Base-by-base conservation (phyloP, 2,797 vertebrate species). In the Crenuchus spilurus region DNA sequence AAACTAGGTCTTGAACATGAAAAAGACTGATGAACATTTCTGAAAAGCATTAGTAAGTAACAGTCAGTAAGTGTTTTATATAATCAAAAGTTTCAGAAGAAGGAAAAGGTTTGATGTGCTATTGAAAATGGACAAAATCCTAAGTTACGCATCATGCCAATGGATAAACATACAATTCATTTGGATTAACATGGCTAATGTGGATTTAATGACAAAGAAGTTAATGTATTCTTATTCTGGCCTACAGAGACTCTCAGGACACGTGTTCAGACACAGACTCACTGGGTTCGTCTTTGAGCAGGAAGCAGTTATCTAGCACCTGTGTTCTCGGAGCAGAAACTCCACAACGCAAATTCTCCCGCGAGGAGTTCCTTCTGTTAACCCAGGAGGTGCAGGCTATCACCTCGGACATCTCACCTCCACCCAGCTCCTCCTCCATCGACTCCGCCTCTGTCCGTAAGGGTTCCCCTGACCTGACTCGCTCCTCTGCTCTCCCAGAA, bases 221-320 rank as follows among this genome's bases (percentile, higher is more conserved):
- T 11, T 41, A 8, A n/a, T 57, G 48, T 61, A 28, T 75, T 70
- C 14, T 82, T 42, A 83, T 79, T 82, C 26, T 85, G 61, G 81
- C 57, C 75, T 76, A 65, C 88, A 98, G 97, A 92, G 96, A 98
- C 68, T 77, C 84, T 72, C 95, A 94, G 83, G 97, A 99, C 81
- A 89, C 93, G 44, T 84, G 89, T 89, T 95, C 94, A 4, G 96
- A 98, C 90, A 91, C 94, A 72, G 97, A 99, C 91, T 97, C 96
- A 73, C 89, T 97, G 84, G 94, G 87, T 87, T 96, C 96, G 24
- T 94, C 95, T 13, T 49, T 90, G 66, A 90, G 95, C 80, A 94
- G 94, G 79, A 98, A 95, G 79, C 94, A 93, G 74, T 92, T 92
- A 81, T 92, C 93, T 76, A 80, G 78, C 79, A 73, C 88, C 89